These are phyloP conservation scores for Ylistrum balloti DNA, from an alignment of 1,140 invertebrate species.

Conservation along the genomic window DNA sequence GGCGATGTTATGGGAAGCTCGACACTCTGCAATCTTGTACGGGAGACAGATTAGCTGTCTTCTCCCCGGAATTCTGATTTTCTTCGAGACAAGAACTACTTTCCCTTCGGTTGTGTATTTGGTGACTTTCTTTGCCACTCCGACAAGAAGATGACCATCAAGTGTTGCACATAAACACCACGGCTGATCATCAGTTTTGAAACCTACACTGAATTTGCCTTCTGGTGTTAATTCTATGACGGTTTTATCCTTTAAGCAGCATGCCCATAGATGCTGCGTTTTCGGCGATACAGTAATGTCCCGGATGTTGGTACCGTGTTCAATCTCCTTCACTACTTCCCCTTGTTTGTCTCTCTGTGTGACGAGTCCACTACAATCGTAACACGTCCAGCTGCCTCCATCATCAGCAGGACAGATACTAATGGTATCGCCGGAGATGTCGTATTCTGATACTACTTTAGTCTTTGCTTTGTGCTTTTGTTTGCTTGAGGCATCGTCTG, in stretches of 20 bases:
- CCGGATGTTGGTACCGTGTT: background rate
- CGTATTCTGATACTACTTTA: background rate
- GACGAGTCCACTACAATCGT: background rate
- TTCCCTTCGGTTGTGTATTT: background rate
- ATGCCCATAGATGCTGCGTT: background rate
- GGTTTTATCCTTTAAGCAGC: background rate
- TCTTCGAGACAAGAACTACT: conserved; percentile 3
- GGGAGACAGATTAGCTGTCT: background rate
- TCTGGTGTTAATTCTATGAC: background rate
- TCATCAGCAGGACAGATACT: background rate
- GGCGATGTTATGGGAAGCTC: background rate
- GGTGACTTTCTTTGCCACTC: background rate
- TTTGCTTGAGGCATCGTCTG: background rate
- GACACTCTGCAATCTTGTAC: background rate
- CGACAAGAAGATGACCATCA: background rate
- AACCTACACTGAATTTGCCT: background rate
- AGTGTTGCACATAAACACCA: background rate
- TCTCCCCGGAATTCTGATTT: background rate
- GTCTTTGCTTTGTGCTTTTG: background rate
- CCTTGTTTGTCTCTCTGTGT: background rate
- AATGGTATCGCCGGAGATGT: background rate
- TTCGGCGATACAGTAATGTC: background rate
- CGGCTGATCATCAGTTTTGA: background rate
- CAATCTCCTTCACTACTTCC: background rate
- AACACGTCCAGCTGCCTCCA: background rate